Percentiles rank a stretch among this genome's conserved stretches.
phyloP scores from a whole-genome alignment of 2,888 invertebrate genomes.

The Alentia gelatinosa region DNA sequence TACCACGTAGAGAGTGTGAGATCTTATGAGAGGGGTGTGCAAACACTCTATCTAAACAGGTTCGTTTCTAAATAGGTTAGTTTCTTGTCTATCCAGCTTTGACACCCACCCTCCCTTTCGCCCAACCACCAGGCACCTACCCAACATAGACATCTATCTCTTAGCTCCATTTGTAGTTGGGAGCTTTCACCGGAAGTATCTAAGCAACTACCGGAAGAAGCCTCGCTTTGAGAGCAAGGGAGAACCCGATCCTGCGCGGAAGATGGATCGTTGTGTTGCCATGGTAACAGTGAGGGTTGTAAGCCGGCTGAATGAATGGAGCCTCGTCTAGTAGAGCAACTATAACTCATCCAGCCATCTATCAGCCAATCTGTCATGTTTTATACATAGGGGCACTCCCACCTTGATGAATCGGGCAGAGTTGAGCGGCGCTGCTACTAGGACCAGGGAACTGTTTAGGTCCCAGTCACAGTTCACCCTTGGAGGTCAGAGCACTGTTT shows the following conservation, averaged over 20 bases:
- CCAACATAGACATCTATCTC: no score
- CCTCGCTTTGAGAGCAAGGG: background rate
- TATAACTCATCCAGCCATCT: background rate
- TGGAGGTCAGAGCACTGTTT: no score
- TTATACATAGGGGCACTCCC: background rate
- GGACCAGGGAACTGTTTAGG: background rate
- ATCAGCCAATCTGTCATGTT: slow-evolving; percentile 6
- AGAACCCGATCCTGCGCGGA: background rate
- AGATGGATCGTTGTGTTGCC: background rate
- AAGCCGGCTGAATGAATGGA: background rate
- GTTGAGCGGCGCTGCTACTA: background rate
- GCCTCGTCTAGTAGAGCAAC: background rate
- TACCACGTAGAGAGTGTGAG: no score
- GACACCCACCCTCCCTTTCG: no score
- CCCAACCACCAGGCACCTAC: no score
- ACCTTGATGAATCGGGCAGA: background rate
- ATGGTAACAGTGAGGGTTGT: background rate
- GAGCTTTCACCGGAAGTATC: background rate
- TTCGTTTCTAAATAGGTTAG: no score
- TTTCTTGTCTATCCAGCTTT: no score
- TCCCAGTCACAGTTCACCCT: no score
- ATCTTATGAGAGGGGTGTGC: no score
- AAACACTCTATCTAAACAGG: no score
- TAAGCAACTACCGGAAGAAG: background rate
- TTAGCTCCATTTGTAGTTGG: background rate